Percentiles rank a stretch among this genome's conserved stretches.
These are phyloP conservation scores for Drosophila bipectinata DNA, from an alignment of 1,140 invertebrate species.

Conservation along the genomic window DNA sequence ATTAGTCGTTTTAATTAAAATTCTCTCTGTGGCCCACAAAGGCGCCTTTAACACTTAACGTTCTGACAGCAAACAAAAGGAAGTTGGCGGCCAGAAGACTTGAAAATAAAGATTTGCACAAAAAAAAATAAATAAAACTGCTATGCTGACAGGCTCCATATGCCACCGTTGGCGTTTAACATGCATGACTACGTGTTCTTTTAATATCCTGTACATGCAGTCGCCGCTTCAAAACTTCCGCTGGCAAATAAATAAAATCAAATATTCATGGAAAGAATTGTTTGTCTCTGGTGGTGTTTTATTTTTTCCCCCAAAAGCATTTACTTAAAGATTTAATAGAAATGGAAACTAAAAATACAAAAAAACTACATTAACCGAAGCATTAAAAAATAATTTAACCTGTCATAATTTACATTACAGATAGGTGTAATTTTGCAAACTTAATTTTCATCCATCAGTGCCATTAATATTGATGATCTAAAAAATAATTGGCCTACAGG, in stretches of 20 bases:
- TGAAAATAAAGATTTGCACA: slow-evolving; percentile 21
- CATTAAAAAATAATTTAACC: too few species aligned
- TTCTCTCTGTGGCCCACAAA: slow-evolving; percentile 41
- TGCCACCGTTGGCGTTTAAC: slow-evolving; percentile 66
- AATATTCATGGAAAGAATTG: slow-evolving; percentile 16
- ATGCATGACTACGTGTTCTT: slow-evolving; percentile 78
- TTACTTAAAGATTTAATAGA: too few species aligned
- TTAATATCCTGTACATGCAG: slow-evolving; percentile 68
- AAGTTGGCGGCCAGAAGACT: slow-evolving; percentile 22
- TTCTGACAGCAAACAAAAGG: slow-evolving; percentile 35
- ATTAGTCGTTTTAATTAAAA: slow-evolving; percentile 78
- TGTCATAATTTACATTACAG: neutral
- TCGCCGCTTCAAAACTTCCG: slow-evolving; percentile 64
- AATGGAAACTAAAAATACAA: neutral
- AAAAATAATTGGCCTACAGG: neutral
- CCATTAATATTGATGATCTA: slow-evolving; percentile 19
- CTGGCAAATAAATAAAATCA: slow-evolving; percentile 64
- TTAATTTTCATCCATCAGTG: slow-evolving; percentile 13
- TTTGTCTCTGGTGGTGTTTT: neutral
- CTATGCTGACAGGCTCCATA: slow-evolving; percentile 56
- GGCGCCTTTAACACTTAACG: slow-evolving; percentile 39
- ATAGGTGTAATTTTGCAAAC: neutral
- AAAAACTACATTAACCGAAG: neutral
- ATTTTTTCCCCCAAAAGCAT: neutral
- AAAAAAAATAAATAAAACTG: slow-evolving; percentile 6